Conservation (phyloP, 2,113 vertebrate species). For the Gobiocypris rarus region DNA sequence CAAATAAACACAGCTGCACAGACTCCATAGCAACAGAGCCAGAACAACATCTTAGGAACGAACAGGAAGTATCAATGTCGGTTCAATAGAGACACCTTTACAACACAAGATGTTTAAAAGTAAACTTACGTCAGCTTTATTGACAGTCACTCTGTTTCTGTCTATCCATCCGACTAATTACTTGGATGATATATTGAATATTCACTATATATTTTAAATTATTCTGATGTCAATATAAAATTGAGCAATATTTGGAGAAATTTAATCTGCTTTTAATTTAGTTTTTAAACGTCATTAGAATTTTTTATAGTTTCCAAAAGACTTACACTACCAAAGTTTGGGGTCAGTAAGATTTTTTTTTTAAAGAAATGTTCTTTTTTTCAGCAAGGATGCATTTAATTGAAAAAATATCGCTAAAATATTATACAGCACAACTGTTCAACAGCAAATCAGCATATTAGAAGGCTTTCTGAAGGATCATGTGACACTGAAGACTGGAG, state of each 20-base stretch:
- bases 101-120: neutral
- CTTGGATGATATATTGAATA: neutral
- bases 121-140: neutral
- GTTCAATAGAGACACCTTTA: neutral
- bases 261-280: neutral
- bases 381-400: neutral
- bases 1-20: neutral
- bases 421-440: neutral
- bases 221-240: neutral
- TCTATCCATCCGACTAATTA: neutral
- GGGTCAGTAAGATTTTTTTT: too few species aligned
- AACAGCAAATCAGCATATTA: neutral
- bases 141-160: neutral
- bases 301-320: neutral
- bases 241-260: neutral
- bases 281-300: neutral
- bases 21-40: constrained; percentile 36
- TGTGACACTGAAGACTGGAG: neutral
- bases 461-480: neutral
- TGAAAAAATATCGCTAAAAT: neutral
- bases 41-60: constrained; percentile 4
- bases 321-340: neutral
- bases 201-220: neutral
- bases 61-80: neutral
- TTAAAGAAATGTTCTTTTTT: too few species aligned